These are phyloP conservation scores for Perizoma flavofasciatum DNA, from an alignment of 2,888 invertebrate genomes.

Conservation along the genomic window DNA sequence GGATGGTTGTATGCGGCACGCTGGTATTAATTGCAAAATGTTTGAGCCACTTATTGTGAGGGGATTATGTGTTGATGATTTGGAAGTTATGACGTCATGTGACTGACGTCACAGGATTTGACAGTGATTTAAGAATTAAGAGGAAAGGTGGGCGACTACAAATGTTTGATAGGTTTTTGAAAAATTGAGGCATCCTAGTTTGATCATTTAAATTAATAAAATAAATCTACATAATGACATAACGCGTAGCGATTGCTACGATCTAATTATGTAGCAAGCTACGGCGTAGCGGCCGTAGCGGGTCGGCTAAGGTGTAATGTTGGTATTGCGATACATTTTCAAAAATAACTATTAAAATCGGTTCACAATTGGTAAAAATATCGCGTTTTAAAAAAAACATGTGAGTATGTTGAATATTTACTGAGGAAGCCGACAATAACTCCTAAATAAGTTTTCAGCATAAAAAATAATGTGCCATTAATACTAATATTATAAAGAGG, in stretches of 20 bases:
- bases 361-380: no score
- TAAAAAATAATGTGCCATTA: no score
- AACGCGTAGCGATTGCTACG: slow-evolving; percentile 11
- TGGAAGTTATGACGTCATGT: slow-evolving; percentile 37
- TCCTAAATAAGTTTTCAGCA: no score
- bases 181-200: no score
- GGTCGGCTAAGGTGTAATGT: background rate
- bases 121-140: background rate
- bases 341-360: no score
- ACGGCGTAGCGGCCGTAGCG: slow-evolving; percentile 14
- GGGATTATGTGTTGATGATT: slow-evolving; percentile 45
- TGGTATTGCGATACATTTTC: no score
- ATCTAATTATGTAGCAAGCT: slow-evolving; percentile 17
- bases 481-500: no score
- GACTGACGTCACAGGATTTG: background rate
- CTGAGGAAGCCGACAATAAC: no score
- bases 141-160: no score
- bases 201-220: no score
- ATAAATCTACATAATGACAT: background rate
- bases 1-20: slow-evolving; percentile 58
- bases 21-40: slow-evolving; percentile 59
- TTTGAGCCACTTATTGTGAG: slow-evolving; percentile 61
- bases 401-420: no score
- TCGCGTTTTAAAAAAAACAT: no score
- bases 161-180: background rate